Base-by-base conservation (phyloP, 2,888 invertebrate genomes). In the Drosophila lutescens region DNA sequence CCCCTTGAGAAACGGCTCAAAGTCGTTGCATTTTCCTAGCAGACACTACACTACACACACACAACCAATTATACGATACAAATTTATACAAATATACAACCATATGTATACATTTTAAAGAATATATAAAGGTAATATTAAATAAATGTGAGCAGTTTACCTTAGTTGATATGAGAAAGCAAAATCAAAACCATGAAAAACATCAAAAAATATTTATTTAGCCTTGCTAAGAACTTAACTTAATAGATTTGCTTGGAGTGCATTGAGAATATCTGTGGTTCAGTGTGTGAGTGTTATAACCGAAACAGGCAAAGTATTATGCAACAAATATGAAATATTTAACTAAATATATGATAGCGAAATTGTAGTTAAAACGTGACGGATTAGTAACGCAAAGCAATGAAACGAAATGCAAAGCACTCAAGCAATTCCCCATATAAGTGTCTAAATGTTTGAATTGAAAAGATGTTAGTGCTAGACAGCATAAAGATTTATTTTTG, bases 21-120 rank as follows among this genome's bases (percentile, higher is more conserved):
- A 89, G 85, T 89, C 88, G 89, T 79, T 72, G 78, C 79, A 88
- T 80, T 85, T 85, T 87, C 88, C 86, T 87, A 88, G 74, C 69
- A 44, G 61, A 46, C 46, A 53, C 47, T 49, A 54, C 38, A 50
- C 57, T 12, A 63, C 20, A 70, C 57, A 47, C 46, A 68, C 46
- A 76, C 51, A 69, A 59, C 49, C 41, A 41, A 63, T 62, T 54
- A 65, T 63, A 76, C 62, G 57, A 71, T 72, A 78, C 46, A 55
- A 74, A 68, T 76, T 73, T 68, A 77, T 74, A 73, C 58, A 70
- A 38, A 71, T 68, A 76, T 49, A 76, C 56, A 69, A 43, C 50
- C 60, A 69, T 61, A 80, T 73, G 47, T 61, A 73, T 59, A 51
- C 46, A 67, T 50, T 56, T 53, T 49, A 40, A 75, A 54, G 34